Evolutionary conservation across 2,797 vertebrate species (phyloP), one percentile per base, ranked within the genome.

Genomic region (Falco columbarius): DNA sequence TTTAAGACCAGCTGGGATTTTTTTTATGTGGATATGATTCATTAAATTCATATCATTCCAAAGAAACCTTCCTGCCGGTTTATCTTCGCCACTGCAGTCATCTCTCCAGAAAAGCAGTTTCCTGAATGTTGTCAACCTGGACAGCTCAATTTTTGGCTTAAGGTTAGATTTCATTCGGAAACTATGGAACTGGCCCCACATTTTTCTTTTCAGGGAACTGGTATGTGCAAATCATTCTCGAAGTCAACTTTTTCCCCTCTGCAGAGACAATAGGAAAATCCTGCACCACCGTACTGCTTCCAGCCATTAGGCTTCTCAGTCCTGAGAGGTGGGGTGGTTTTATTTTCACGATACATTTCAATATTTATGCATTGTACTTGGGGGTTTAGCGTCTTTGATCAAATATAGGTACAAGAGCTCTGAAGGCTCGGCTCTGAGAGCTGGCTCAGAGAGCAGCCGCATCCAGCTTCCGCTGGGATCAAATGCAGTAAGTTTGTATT

Each of bases 1-100:
- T 98, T 98, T 98, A 98, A 98, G 98, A 98, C 98, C 98, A 98
- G 98, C 98, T 98, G 98, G 98, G 98, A 98, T 93, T 98, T 98
- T 97, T 98, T 98, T 97, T 63, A 97, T 94, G 94, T 96, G 97
- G 90, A 96, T 97, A 98, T 98, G 98, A 98, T 98, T 98, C 98
- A 98, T 98, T 98, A 98, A 98, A 98, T 98, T 98, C 96, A 89
- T 97, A 97, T 98, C 97, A 98, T 98, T 98, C 98, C 98, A 98
- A 98, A 98, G 98, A 98, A 98, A 98, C 97, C 98, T 98, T 98
- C 98, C 98, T 98, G 97, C 95, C 93, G 92, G 97, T 98, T 98
- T 98, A 97, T 98, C 98, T 98, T 97, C 97, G 96, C 97, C 97
- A 95, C 96, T 95, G 95, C 98, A 96, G 97, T 97, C 89, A 93